Percentiles rank a stretch among this genome's conserved stretches.
phyloP scores from a whole-genome alignment of 2,113 vertebrate genomes.

The Verasper variegatus region DNA sequence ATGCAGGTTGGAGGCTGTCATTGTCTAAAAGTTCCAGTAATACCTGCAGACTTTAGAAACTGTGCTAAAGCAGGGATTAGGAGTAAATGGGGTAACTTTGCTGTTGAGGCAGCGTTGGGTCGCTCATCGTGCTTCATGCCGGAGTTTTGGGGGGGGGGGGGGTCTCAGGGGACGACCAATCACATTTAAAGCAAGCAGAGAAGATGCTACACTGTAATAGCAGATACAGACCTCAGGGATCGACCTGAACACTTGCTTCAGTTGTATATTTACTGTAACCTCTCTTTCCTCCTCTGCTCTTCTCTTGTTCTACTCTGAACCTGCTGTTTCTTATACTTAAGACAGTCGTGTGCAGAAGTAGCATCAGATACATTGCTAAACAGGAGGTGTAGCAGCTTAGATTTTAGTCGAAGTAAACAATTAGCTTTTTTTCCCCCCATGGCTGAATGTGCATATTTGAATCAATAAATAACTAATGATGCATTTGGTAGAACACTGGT shows the following conservation, averaged over 20 bases:
- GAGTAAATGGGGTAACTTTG: conserved; percentile 43
- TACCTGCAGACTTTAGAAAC: conserved; percentile 28
- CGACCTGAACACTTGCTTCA: conserved; percentile 13
- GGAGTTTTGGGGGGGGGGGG: neutral
- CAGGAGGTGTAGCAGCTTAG: neutral
- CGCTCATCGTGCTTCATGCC: conserved; percentile 17
- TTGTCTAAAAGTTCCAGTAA: conserved; percentile 17
- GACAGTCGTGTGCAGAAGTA: too few relatives aligned
- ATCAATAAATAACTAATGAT: conserved; percentile 16
- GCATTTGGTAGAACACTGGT: neutral
- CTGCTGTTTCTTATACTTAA: too few relatives aligned
- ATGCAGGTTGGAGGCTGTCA: neutral
- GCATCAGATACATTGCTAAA: neutral
- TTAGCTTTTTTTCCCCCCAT: neutral
- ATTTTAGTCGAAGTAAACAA: neutral
- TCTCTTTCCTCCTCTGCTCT: too few relatives aligned
- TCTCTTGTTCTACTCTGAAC: too few relatives aligned
- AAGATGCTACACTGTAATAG: conserved; percentile 42
- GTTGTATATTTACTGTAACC: too few relatives aligned
- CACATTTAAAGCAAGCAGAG: conserved; percentile 37
- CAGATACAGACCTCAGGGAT: conserved; percentile 35
- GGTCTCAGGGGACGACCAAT: conserved; percentile 53
- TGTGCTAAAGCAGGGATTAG: conserved; percentile 19
- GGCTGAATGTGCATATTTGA: conserved; percentile 22
- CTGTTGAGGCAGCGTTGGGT: conserved; percentile 5